Evolutionary conservation across 2,888 invertebrate species (phyloP), one percentile per base, ranked within the genome.

Genomic region (Melanostoma mellinum): DNA sequence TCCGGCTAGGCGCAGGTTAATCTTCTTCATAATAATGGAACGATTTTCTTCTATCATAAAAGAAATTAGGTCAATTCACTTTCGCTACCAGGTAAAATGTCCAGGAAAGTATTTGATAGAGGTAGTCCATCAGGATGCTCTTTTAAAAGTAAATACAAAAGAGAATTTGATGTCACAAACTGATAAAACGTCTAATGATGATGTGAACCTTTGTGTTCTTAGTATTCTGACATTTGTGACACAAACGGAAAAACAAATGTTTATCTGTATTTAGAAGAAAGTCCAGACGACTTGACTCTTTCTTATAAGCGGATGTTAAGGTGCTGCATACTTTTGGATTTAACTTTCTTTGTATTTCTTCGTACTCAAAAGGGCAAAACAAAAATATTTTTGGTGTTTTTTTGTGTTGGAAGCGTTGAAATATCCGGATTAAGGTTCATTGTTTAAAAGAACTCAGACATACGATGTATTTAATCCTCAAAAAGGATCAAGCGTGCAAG

Each of bases 251-350:
- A 52, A 8, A 10, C 32, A 5, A 20, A 8, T n/a, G 4, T 30
- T 52, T 20, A 9, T 52, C 44, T 44, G 44, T 20, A 20, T 20
- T 0, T 20, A 52, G 20, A 77, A 56, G 63, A 58, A 78, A 82
- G 78, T 82, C 82, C 63, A 20, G 20, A 20, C 30, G 73, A 53
- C 78, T 82, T 82, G 82, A 82, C 82, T 82, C 58, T 52, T 63
- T 63, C 68, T 30, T 53, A 3, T 58, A 82, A 78, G 78, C 82
- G 78, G 82, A 82, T 82, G 82, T 74, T 48, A 40, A 61, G 73
- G 65, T 77, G 77, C 20, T 20, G 77, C 56, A 58, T 77, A 65
- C 65, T 67, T 40, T 58, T n/a, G 6, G 3, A 5, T 10, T 38
- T 38, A 20, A 20, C 20, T 35, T 50, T 38, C 8, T 63, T 35